Base-by-base conservation (phyloP, 2,888 invertebrate species). In the Apamea sordens region DNA sequence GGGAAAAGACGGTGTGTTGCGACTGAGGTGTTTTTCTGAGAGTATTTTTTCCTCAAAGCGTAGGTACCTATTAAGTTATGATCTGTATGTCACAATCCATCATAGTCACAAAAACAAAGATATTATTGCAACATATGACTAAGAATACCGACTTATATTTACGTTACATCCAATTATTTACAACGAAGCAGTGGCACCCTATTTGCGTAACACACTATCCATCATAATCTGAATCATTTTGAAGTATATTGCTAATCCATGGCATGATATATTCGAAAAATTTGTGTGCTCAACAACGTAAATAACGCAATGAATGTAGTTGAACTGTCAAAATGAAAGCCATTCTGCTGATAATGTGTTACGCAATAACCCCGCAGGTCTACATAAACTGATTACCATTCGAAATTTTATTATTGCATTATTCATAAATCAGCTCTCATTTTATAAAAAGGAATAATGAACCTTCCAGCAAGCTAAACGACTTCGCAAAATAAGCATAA, bases 341-440 rank as follows among this genome's bases (percentile, higher is more conserved):
- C 6, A 41, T 41, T 41, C 41, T 41, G 7, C 41, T 41, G 41
- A 41, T 41, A 41, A 41, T 41, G 7, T 6, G 6, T 41, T 41
- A 41, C 41, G 41, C 41, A 41, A 41, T 41, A 41, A 41, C 21
- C 21, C 21, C 21, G 53, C 21, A 21, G 24, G 4, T n/a, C 4
- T 41, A 56, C 36, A 64, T 67, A 28, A 70, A 64, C 41, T 28
- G 5, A 80, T 69, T 59, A 18, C 8, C 10, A 61, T 70, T 77
- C 47, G 8, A 59, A 8, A 32, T 70, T 41, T 0, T 32, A 44
- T 21, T 36, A 47, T n/a, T 63, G 28, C 32, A 83, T 73, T 86
- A 67, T 76, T 82, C 61, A 85, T 65, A 63, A 76, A 81, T 41
- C 18, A 28, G n/a, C 5, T 56, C 47, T 63, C 36, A 44, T 68